Conservation (phyloP, 1,140 invertebrate genomes). For the Macrotrachela quadricornifera region DNA sequence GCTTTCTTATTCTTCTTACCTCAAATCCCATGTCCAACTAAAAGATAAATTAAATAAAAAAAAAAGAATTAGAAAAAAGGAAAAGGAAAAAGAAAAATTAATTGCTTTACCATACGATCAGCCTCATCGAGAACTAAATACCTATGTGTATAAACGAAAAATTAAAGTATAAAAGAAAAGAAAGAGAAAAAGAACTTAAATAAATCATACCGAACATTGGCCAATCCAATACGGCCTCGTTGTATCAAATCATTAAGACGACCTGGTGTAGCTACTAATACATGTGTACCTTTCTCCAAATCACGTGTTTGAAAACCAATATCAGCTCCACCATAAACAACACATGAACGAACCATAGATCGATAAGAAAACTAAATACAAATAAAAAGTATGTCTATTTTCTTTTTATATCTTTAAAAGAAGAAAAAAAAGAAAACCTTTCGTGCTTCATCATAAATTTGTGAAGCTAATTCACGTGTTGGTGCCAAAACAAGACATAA, state of each 20-base stretch:
- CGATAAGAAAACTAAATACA: conserved; percentile 57
- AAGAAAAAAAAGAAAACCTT: conserved; percentile 45
- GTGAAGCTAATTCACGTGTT: conserved; percentile 78
- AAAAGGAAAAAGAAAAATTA: no score
- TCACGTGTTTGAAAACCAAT: conserved; percentile 61
- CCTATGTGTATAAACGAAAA: conserved; percentile 14
- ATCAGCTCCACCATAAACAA: conserved; percentile 66
- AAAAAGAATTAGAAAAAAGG: no score
- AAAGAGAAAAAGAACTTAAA: no score
- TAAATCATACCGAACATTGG: conserved; percentile 40
- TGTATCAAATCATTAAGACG: conserved; percentile 72
- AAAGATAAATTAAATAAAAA: no score
- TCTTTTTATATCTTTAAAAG: conserved; percentile 55
- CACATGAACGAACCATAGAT: conserved; percentile 56
- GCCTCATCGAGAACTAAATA: conserved; percentile 41
- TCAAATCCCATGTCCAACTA: conserved; percentile 97
- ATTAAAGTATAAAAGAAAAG: no score
- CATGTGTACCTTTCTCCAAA: conserved; percentile 62
- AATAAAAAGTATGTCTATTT: conserved; percentile 46
- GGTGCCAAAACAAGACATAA: conserved; percentile 76
- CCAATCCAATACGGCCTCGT: conserved; percentile 71
- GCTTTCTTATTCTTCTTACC: no score
- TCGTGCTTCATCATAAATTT: conserved; percentile 86
- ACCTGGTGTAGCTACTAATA: conserved; percentile 80
- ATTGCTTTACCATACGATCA: conserved; percentile 42